Evolutionary conservation across 2,113 vertebrate species (phyloP).

Genomic region (Triplophysa dalaica): DNA sequence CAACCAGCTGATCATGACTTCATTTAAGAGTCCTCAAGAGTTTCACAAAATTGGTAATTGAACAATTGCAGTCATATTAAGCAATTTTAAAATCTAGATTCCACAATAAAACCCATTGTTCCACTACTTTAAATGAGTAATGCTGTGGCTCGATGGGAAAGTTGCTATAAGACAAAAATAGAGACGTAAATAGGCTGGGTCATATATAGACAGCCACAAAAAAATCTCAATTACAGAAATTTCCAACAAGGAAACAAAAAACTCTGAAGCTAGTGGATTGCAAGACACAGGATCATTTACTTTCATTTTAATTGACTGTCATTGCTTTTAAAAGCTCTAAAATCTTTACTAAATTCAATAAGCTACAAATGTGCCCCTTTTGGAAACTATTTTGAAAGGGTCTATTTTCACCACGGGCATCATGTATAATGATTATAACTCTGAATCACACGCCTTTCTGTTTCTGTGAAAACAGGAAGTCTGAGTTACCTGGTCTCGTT

Average conservation of each 20-base stretch:
- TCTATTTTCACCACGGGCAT: not conserved
- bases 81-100: conserved; percentile 5
- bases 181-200: not conserved
- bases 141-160: not conserved
- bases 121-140: conserved; percentile 13
- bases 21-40: not conserved
- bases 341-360: too few species aligned
- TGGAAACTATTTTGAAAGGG: not conserved
- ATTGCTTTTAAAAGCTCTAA: too few species aligned
- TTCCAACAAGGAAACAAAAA: conserved; percentile 6
- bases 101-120: conserved; percentile 10
- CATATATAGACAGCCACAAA: not conserved
- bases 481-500: conserved; percentile 14
- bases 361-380: too few species aligned
- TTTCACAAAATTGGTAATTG: conserved; percentile 2
- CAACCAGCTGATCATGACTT: conserved; percentile 14
- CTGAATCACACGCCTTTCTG: not conserved
- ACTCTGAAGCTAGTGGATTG: too few species aligned
- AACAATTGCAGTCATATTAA: not conserved
- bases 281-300: too few species aligned
- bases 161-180: conserved; percentile 7
- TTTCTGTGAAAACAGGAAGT: conserved; percentile 40
- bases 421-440: conserved; percentile 1
- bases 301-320: too few species aligned
- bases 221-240: not conserved